These are phyloP conservation scores for Sebastiscus albofasciatus DNA, from an alignment of 2,797 vertebrate genomes.

Conservation along the genomic window DNA sequence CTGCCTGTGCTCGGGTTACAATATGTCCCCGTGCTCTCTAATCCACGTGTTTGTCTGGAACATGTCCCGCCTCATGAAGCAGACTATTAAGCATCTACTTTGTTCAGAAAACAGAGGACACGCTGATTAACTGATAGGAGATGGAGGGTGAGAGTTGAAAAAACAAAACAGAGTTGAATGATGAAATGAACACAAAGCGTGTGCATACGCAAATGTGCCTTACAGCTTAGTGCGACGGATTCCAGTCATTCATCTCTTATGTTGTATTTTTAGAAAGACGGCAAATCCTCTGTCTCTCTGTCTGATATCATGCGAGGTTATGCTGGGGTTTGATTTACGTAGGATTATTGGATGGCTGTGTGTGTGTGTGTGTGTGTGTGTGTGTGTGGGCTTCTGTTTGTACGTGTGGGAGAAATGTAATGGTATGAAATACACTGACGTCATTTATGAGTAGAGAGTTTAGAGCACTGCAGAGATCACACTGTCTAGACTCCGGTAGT, in stretches of 20 bases:
- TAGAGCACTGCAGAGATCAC: constrained; percentile 74
- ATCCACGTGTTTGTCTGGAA: constrained; percentile 70
- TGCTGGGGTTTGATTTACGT: constrained; percentile 54
- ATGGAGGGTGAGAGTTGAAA: constrained; percentile 29
- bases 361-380: constrained; percentile 8
- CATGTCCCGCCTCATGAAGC: constrained; percentile 57
- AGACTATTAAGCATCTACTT: constrained; percentile 61
- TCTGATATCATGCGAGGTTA: constrained; percentile 48
- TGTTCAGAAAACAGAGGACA: constrained; percentile 27
- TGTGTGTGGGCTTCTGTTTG: constrained; percentile 19
- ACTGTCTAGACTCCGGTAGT: constrained; percentile 83
- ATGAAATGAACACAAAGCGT: constrained; percentile 50
- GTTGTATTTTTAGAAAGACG: constrained; percentile 62
- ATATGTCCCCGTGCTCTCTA: constrained; percentile 62
- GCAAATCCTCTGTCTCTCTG: constrained; percentile 59
- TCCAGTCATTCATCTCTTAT: constrained; percentile 52
- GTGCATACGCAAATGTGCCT: constrained; percentile 40
- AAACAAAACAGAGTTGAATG: constrained; percentile 14
- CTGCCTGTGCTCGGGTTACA: constrained; percentile 49
- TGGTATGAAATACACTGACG: constrained; percentile 48
- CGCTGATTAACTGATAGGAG: neutral
- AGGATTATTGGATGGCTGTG: constrained; percentile 53
- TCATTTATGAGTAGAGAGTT: constrained; percentile 46
- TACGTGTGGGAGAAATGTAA: constrained; percentile 26
- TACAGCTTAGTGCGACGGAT: constrained; percentile 55